Conservation (phyloP, 2,113 vertebrate species). For the Podarcis muralis region DNA sequence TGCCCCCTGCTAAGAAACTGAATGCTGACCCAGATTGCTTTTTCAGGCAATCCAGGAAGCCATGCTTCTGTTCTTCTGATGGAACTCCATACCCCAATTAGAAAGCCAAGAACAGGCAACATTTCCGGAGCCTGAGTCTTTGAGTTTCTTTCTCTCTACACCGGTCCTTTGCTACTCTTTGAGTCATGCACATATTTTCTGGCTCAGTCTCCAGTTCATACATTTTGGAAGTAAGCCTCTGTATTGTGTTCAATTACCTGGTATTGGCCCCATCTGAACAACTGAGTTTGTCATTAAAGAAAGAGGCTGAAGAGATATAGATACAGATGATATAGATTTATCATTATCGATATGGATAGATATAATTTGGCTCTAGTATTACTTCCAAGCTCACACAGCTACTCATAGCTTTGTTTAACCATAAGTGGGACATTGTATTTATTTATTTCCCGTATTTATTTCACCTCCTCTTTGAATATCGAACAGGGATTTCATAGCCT, state of each 20-base stretch:
- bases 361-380: background rate
- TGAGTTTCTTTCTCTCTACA: background rate
- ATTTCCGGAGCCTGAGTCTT: background rate
- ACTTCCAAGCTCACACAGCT: constrained; percentile 32
- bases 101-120: background rate
- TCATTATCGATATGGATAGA: too few species aligned
- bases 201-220: background rate
- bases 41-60: background rate
- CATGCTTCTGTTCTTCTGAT: background rate
- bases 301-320: background rate
- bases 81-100: background rate
- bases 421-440: background rate
- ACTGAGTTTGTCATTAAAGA: constrained; percentile 8
- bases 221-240: constrained; percentile 14
- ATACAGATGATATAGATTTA: too few species aligned
- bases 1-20: background rate
- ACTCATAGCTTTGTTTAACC: constrained; percentile 36
- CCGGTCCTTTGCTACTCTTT: too few species aligned
- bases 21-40: background rate
- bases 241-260: background rate
- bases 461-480: constrained; percentile 19
- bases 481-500: constrained; percentile 40
- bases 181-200: background rate
- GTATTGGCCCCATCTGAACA: constrained; percentile 10
- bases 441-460: background rate